Evolutionary conservation across 2,888 invertebrate genomes (phyloP), one percentile per base, ranked within the genome.

Genomic region (Drepanosiphum platanoidis): DNA sequence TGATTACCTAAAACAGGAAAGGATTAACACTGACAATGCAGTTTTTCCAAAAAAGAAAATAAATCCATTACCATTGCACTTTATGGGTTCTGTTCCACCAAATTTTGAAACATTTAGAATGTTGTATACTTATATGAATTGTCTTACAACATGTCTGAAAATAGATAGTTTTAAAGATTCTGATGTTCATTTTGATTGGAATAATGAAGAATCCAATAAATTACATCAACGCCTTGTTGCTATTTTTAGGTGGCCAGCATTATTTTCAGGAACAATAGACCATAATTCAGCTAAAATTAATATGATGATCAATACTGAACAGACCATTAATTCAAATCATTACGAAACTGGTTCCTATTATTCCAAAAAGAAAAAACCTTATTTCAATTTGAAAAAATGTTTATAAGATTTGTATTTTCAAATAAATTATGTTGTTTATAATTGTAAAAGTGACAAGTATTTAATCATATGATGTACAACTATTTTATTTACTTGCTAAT

Each of bases 101-200:
- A 84, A 84, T 15, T 58, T 36, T 32, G 84, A 84, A 46, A 84
- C 84, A 32, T 84, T 84, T 58, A 84, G 34, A 84, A 84, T 84
- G 58, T 58, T 84, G 22, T 39, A 70, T 58, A 32, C 68, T 22
- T 84, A 58, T 27, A n/a, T 58, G 1, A 77, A 66, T n/a, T 39
- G 30, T 58, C 5, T 84, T 8, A 70, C 46, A 36, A 34, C 61
- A n/a, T 9, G 39, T 58, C 1, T 77, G 9, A 84, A 39, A 58
- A 30, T 2, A 4, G n/a, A 70, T 39, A 3, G 9, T 15, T 58
- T 39, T 13, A 74, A 46, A 34, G 8, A 52, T 18, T 34, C 46
- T 4, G 34, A 18, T 39, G 22, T 68, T n/a, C 13, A 68, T 30
- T 84, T 77, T 68, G 36, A 77, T 84, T 84, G 75, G 84, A n/a